Evolutionary conservation across 2,888 invertebrate genomes (phyloP), one percentile per base, ranked within the genome.

Genomic region (Hydroisotoma schaefferi): DNA sequence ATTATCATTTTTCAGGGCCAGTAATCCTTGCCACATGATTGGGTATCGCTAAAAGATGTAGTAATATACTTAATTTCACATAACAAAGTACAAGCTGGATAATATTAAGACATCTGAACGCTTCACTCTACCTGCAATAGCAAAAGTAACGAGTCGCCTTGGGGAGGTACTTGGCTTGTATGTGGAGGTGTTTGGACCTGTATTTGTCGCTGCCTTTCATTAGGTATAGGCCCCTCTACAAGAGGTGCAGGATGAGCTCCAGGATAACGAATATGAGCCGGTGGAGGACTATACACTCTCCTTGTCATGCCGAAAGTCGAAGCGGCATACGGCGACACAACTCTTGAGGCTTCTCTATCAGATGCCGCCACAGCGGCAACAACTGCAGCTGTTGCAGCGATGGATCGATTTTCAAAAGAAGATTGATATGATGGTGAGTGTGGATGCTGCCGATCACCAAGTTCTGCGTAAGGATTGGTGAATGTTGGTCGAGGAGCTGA

Each of bases 11-110:
- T 98, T 98, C 70, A 98, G 81, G 0, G 93, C 95, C 70, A 98
- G 79, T 63, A 92, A 80, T 1, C 98, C 94, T 80, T 95, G 94
- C 98, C 98, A 98, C 88, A 95, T 91, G 47, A 94, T 88, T 10
- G 95, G 95, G 78, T 94, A 94, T 60, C 91, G 86, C 85, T 94
- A 85, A 18, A 79, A 77, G 58, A 71, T 10, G 65, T 63, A 73
- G 52, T 15, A 43, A 43, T 33, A 10, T 10, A 15, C 33, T 33
- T 33, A 10, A 33, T 8, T 15, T 10, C 33, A 15, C 33, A n/a
- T 10, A 33, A 33, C 8, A 33, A 15, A 33, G 15, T 33, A 33
- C 33, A 33, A 33, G 8, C 15, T 10, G 33, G 33, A 33, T 8
- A 33, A 33, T 10, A 49, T 6, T 49, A 28, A 28, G 26, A 20